A percentile compares a stretch with the other conserved stretches of the same genome.
These are phyloP conservation scores for Elephas maximus DNA, from an alignment of 2,113 vertebrate species.

Conservation along the genomic window DNA sequence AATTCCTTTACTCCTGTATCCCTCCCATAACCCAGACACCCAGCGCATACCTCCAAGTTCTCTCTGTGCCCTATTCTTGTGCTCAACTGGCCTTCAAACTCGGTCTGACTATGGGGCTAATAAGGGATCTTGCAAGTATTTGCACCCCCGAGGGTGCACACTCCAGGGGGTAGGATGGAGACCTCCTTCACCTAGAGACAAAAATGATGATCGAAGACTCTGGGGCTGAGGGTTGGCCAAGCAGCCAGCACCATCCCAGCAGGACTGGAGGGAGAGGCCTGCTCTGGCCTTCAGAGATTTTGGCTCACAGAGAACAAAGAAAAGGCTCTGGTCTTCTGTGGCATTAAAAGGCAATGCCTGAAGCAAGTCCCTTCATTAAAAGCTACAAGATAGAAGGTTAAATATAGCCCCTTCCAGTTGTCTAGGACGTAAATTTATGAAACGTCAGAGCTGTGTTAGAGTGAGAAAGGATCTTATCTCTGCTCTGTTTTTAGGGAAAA, in stretches of 20 bases:
- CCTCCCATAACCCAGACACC: background rate
- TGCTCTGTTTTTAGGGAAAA: slow-evolving; percentile 73
- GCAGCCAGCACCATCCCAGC: background rate
- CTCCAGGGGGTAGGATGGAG: background rate
- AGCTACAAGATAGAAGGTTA: slow-evolving; percentile 76
- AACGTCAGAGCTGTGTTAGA: slow-evolving; percentile 73
- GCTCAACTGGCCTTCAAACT: background rate
- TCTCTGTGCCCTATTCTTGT: background rate
- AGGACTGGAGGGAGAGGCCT: background rate
- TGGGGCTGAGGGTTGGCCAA: background rate
- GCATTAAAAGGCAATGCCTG: slow-evolving; percentile 66
- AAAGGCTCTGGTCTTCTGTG: slow-evolving; percentile 57
- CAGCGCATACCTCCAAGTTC: background rate
- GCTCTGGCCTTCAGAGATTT: background rate
- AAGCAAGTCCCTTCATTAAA: slow-evolving; percentile 73
- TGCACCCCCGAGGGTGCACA: background rate
- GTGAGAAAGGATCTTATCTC: slow-evolving; percentile 71
- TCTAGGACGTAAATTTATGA: slow-evolving; percentile 80
- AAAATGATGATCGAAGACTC: background rate
- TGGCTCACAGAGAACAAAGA: slow-evolving; percentile 67
- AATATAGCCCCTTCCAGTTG: slow-evolving; percentile 81
- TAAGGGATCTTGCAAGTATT: slow-evolving; percentile 24
- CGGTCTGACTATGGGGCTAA: background rate
- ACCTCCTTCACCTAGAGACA: slow-evolving; percentile 11
- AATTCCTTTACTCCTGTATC: slow-evolving; percentile 31